Evolutionary conservation across 2,888 invertebrate species (phyloP).

Genomic region (Rhagonycha fulva): DNA sequence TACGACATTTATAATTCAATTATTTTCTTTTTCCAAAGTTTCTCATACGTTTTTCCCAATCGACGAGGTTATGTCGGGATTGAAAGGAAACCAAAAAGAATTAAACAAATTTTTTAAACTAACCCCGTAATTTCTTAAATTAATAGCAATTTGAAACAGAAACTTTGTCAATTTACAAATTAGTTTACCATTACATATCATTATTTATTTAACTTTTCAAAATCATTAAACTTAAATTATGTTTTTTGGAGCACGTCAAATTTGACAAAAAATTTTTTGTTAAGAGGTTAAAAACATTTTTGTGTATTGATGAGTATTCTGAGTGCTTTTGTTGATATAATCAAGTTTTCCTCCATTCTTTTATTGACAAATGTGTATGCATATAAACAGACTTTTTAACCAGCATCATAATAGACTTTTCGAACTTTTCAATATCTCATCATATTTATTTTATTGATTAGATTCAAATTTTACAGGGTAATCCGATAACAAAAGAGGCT

Average conservation of each 20-base stretch:
- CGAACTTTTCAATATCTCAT: slow-evolving; percentile 17
- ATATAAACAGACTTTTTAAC: slow-evolving; percentile 10
- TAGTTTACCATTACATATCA: not conserved
- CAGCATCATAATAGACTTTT: slow-evolving; percentile 8
- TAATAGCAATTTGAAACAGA: not conserved
- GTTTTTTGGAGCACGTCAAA: not conserved
- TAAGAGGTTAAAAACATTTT: not conserved
- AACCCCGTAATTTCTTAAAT: not conserved
- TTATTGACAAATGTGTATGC: not conserved
- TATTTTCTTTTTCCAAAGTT: no score
- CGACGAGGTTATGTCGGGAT: no score
- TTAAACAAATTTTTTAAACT: not conserved
- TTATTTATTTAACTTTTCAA: not conserved
- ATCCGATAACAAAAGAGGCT: not conserved
- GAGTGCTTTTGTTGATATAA: not conserved
- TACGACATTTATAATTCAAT: no score
- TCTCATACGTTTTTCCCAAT: no score
- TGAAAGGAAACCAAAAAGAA: no score
- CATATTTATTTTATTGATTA: slow-evolving; percentile 10
- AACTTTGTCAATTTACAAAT: not conserved
- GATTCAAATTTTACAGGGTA: not conserved
- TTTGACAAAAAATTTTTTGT: not conserved
- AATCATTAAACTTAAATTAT: not conserved
- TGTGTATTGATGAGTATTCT: not conserved
- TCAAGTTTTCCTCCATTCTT: not conserved